Evolutionary conservation across 2,797 vertebrate species (phyloP), one percentile per base, ranked within the genome.

Genomic region (Neosilurus hyrtlii): DNA sequence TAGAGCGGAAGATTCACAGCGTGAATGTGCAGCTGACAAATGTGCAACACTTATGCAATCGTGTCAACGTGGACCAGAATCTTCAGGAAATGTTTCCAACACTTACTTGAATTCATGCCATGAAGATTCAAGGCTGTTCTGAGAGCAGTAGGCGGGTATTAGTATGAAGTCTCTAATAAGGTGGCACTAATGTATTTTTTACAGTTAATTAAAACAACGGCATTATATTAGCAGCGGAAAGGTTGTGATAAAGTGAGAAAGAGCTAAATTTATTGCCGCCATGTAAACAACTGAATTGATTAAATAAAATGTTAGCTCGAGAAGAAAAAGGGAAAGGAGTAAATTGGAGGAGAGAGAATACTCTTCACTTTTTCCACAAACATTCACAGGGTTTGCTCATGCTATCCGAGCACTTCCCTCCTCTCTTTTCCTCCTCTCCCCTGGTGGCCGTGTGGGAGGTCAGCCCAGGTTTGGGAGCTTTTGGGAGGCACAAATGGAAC

Each of bases 391-490:
- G 63, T 30, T 72, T 84, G 67, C 79, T 85, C 71, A 71, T 57
- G 18, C 83, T 76, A 71, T 49, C 26, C 35, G 16, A 54, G 49
- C 35, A 22, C 81, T 74, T 59, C 70, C 66, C 80, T 65, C 59
- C 56, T 49, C 68, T 57, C 67, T 59, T 56, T 75, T 67, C 35
- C 66, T 72, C 57, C 43, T 49, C 73, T 73, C 43, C 80, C 70
- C 57, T 62, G 79, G 82, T 79, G 74, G 79, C 82, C 68, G 83
- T 82, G 61, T 67, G 80, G 83, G 82, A 88, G 87, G 91, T 94
- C 91, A 92, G 85, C 87, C 90, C 88, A 86, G 92, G 91, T 91
- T 92, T 91, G 88, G 93, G 91, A 93, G 90, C 88, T 91, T 91
- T 91, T 91, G 90, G 88, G 91, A 93, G 90, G 88, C 90, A 87